Evolutionary conservation across 2,113 vertebrate genomes (phyloP), one percentile per base, ranked within the genome.

Genomic region (Psettodes erumei): DNA sequence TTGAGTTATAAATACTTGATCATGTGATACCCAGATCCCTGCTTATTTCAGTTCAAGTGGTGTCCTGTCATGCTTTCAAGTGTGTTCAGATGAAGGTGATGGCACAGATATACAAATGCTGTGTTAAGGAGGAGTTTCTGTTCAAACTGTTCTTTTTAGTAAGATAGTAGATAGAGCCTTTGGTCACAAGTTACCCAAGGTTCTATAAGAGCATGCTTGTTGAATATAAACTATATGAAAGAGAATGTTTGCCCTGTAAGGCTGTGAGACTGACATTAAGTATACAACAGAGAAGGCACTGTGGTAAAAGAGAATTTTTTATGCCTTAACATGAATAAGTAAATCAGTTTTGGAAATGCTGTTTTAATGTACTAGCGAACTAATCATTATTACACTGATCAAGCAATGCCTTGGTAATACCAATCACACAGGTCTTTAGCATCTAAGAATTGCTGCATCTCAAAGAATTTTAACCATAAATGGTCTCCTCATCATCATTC

Each of bases 1-100:
- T 56, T 1, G 3, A 9, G 19, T 35, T 82, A 19, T 63, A 56
- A 67, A 68, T 68, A 68, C 21, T 28, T 30, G 5, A 42, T 68
- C 18, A 50, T 13, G 0, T 77, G 55, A 77, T 42, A 47, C 33
- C 8, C 40, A 25, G 25, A 33, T 33, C 40, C 54, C 30, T 37
- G 23, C 18, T 30, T 61, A 33, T 54, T 35, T 70, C 30, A 30
- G 12, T 33, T n/a, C n/a, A n/a, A 7, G 9, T 2, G 15, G 5
- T 30, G 11, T 59, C 7, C 13, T 50, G 15, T 0, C 5, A 21
- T 63, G 55, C 11, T 32, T 47, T 63, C 32, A 68, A 40, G 10
- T 25, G 3, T n/a, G 4, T 9, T 1, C 25, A 51, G 3, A 40
- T n/a, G 19, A 40, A n/a, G 19, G 19, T 33, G 4, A 62, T 1